These are phyloP conservation scores for Martes martes DNA, from an alignment of 2,113 vertebrate genomes.

Conservation along the genomic window DNA sequence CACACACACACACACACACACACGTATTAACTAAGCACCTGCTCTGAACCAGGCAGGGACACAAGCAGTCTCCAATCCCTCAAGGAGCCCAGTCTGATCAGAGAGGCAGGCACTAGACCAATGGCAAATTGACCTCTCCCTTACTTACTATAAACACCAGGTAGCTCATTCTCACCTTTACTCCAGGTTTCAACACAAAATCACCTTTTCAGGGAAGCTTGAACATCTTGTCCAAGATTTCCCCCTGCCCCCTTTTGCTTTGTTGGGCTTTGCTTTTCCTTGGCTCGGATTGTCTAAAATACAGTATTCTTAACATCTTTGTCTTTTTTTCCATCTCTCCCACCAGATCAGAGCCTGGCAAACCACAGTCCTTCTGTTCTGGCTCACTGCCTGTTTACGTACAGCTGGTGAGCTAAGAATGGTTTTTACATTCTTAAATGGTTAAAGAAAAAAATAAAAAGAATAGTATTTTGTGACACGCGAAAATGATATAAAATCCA, in stretches of 20 bases:
- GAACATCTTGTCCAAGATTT: not conserved
- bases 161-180: not conserved
- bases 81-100: not conserved
- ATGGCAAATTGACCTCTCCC: accelerated
- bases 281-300: not conserved
- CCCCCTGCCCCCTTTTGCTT: not conserved
- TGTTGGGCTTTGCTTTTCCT: not conserved
- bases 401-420: not conserved
- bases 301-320: not conserved
- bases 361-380: not conserved
- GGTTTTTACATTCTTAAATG: not conserved
- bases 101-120: not conserved
- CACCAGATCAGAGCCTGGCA: not conserved
- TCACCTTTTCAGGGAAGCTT: not conserved
- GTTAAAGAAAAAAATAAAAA: not conserved
- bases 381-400: not conserved
- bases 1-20: not conserved
- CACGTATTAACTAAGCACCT: not conserved
- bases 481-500: not conserved
- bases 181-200: not conserved
- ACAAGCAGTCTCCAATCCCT: not conserved
- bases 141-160: not conserved
- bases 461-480: not conserved
- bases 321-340: not conserved
- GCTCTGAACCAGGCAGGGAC: not conserved